phyloP scores from a whole-genome alignment of 2,113 vertebrate genomes.

The Clarias macrocephalus region DNA sequence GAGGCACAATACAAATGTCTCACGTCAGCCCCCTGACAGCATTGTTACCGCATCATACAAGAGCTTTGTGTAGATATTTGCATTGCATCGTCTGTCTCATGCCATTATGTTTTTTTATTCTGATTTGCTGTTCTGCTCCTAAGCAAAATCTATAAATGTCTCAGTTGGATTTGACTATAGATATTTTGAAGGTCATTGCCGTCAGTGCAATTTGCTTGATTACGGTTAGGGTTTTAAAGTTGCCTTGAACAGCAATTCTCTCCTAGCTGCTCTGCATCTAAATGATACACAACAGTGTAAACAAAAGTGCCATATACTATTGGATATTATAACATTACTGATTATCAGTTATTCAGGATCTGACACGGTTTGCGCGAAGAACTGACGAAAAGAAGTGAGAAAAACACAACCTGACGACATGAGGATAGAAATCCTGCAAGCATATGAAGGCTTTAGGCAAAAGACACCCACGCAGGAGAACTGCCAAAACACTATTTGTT shows the following conservation, averaged over 20 bases:
- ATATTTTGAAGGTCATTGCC: slow-evolving; percentile 25
- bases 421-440: not conserved
- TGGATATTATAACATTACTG: not conserved
- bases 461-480: not conserved
- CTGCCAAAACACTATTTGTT: slow-evolving; percentile 9
- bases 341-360: slow-evolving; percentile 12
- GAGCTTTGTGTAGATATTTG: slow-evolving; percentile 15
- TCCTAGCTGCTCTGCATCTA: not conserved
- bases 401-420: not conserved
- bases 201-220: slow-evolving; percentile 13
- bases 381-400: not conserved
- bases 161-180: not conserved
- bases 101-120: not conserved
- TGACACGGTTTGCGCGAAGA: slow-evolving; percentile 15
- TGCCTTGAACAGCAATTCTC: not conserved
- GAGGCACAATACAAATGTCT: not conserved
- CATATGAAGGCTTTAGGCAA: not conserved
- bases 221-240: not conserved
- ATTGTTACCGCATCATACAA: not conserved
- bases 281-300: not conserved
- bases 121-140: not conserved
- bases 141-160: slow-evolving; percentile 11
- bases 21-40: not conserved
- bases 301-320: not conserved
- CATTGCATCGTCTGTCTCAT: not conserved